Conservation (phyloP, 2,797 vertebrate genomes). For the Capromys pilorides region DNA sequence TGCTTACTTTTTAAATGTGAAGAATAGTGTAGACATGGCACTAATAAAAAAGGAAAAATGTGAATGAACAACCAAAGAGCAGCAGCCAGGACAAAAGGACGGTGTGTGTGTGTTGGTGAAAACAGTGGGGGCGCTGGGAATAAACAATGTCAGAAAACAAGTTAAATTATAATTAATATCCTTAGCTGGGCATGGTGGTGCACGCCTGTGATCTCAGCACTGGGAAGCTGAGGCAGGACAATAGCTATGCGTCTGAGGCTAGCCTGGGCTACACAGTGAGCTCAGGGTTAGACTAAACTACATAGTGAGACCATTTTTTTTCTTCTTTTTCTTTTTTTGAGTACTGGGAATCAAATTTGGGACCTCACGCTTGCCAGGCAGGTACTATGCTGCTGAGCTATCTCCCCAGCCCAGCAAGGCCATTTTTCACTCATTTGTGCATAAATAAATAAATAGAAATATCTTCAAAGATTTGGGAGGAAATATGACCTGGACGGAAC, state of each 20-base stretch:
- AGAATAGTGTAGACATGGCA: background rate
- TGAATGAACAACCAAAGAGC: background rate
- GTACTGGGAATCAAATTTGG: too few species aligned
- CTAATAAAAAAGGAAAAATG: background rate
- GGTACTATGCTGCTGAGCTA: too few species aligned
- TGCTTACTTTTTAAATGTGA: background rate
- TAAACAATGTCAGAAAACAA: background rate
- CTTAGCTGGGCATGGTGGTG: background rate
- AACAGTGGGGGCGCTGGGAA: background rate
- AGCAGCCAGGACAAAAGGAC: background rate
- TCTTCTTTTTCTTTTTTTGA: too few species aligned
- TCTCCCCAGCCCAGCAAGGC: too few species aligned
- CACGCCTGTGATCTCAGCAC: background rate
- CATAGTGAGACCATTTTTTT: background rate
- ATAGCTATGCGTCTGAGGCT: background rate
- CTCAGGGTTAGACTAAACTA: background rate
- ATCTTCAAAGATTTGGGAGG: conserved; percentile 17
- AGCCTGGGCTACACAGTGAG: background rate
- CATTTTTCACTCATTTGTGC: too few species aligned
- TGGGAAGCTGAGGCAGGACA: background rate
- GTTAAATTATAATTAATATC: background rate
- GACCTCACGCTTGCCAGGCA: too few species aligned
- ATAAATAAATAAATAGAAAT: background rate
- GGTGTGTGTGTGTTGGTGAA: background rate
- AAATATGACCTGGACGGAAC: background rate